Conservation (phyloP, 2,888 invertebrate genomes). For the Eustalomyia histrio region DNA sequence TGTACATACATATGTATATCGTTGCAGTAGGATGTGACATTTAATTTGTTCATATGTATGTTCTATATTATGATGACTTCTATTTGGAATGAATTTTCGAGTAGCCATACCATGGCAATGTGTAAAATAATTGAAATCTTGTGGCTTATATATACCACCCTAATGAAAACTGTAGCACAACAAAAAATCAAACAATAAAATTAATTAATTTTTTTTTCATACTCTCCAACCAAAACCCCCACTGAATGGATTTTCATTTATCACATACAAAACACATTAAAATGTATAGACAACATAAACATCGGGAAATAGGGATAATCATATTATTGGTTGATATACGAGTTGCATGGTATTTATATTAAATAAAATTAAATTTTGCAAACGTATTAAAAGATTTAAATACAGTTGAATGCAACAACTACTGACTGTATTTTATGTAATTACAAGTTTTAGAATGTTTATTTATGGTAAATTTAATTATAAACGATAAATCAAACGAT, state of each 20-base stretch:
- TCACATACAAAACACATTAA: neutral
- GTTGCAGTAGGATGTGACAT: no score
- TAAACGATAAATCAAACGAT: no score
- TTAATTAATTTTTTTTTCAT: neutral
- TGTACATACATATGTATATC: no score
- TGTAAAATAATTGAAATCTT: no score
- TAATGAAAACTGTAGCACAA: neutral
- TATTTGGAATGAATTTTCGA: no score
- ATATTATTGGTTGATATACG: constrained; percentile 41
- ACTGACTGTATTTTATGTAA: no score
- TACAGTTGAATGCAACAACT: neutral
- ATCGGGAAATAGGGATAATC: constrained; percentile 41
- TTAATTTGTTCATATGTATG: no score
- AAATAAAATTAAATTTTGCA: constrained; percentile 1
- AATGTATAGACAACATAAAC: constrained; percentile 24
- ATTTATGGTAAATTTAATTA: no score
- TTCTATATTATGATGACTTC: no score
- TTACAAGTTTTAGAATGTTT: no score
- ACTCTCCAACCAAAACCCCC: neutral
- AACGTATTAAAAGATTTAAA: neutral
- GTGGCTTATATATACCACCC: no score
- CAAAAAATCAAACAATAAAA: neutral
- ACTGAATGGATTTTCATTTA: neutral
- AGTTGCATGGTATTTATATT: neutral
- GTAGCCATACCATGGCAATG: no score